A percentile compares a stretch with the other conserved stretches of the same genome.
These are phyloP conservation scores for Hirtodrosophila trivittata DNA, from an alignment of 2,888 invertebrate species.

Conservation along the genomic window DNA sequence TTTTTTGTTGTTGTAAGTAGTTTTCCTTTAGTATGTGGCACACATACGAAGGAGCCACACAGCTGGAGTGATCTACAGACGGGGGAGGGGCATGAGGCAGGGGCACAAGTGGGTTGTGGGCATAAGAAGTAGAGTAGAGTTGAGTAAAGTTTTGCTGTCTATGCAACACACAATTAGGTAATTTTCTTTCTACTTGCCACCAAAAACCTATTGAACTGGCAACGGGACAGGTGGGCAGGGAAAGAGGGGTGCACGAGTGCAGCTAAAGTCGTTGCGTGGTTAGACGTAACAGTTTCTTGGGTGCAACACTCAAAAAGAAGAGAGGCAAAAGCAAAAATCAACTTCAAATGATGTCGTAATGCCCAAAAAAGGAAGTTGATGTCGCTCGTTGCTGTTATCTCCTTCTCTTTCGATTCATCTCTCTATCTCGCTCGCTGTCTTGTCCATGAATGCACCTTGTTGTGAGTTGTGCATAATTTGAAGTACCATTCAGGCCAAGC, in stretches of 20 bases:
- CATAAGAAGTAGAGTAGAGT: slow-evolving; percentile 66
- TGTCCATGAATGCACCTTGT: not conserved
- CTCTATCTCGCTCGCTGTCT: not conserved
- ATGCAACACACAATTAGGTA: slow-evolving; percentile 80
- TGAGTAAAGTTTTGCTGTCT: slow-evolving; percentile 58
- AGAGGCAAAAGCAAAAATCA: slow-evolving; percentile 2
- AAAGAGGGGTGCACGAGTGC: slow-evolving; percentile 6
- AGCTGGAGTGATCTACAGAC: slow-evolving; percentile 13
- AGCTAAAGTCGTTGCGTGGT: slow-evolving; percentile 58
- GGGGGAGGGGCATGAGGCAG: not conserved
- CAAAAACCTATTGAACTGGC: slow-evolving; percentile 51
- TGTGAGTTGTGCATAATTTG: not conserved
- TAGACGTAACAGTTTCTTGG: slow-evolving; percentile 55
- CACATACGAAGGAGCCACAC: slow-evolving; percentile 53
- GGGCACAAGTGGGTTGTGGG: slow-evolving; percentile 41
- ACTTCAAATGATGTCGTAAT: slow-evolving; percentile 48
- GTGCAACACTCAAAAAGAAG: slow-evolving; percentile 32
- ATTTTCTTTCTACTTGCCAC: slow-evolving; percentile 71
- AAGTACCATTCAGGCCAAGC: not conserved
- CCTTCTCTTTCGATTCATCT: not conserved
- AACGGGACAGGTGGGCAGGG: not conserved
- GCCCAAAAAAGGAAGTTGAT: slow-evolving; percentile 58
- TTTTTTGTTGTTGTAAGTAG: slow-evolving; percentile 52
- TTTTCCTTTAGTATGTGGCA: slow-evolving; percentile 64
- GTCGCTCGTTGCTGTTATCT: not conserved